Conservation (phyloP, 1,140 invertebrate species). For the Drosophila leontia region DNA sequence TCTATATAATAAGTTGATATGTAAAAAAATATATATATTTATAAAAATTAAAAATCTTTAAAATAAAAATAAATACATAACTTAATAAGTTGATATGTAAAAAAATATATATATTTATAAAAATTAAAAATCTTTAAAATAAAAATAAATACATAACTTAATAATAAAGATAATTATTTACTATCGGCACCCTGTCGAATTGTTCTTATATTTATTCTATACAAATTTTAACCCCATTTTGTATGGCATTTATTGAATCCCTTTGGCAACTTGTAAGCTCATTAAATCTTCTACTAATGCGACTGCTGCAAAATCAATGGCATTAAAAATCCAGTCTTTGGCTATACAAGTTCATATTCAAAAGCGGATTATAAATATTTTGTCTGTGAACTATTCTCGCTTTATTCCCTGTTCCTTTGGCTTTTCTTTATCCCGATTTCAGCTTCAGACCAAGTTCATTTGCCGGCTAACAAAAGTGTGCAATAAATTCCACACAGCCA, state of each 20-base stretch:
- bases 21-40: too few species aligned
- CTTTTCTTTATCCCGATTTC: slow-evolving; percentile 8
- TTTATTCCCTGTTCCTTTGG: neutral
- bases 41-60: too few species aligned
- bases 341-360: slow-evolving; percentile 19
- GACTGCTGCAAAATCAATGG: slow-evolving; percentile 1
- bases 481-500: slow-evolving; percentile 55
- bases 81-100: neutral
- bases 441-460: slow-evolving; percentile 42
- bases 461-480: slow-evolving; percentile 44
- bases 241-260: neutral
- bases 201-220: neutral
- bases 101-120: too few species aligned
- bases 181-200: too few species aligned
- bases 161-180: too few species aligned
- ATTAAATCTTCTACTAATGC: neutral
- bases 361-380: slow-evolving; percentile 30
- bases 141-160: too few species aligned
- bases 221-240: neutral
- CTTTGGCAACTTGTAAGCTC: neutral
- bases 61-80: too few species aligned
- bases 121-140: too few species aligned
- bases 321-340: neutral
- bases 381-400: neutral
- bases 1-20: neutral